phyloP scores from a whole-genome alignment of 2,888 invertebrate genomes.

The Herminia tarsipennalis region DNA sequence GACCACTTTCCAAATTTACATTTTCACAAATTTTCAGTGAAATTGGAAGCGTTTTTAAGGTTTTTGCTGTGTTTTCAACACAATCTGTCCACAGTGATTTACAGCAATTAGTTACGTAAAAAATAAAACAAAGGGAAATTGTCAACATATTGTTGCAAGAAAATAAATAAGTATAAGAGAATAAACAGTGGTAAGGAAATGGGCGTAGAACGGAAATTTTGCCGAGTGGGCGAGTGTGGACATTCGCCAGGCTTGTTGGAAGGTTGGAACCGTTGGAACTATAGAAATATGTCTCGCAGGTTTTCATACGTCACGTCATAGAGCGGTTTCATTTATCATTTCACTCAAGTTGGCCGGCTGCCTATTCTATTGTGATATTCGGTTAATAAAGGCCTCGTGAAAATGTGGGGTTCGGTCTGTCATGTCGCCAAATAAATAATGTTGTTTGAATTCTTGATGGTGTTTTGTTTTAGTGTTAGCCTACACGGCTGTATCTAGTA shows the following conservation, averaged over 20 bases:
- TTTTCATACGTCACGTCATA: slow-evolving; percentile 30
- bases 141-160: slow-evolving; percentile 28
- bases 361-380: slow-evolving; percentile 19
- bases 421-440: slow-evolving; percentile 8
- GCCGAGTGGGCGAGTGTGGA: slow-evolving; percentile 30
- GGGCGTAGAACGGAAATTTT: slow-evolving; percentile 37
- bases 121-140: slow-evolving; percentile 18
- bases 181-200: slow-evolving; percentile 49
- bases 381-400: slow-evolving; percentile 25
- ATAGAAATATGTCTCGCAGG: slow-evolving; percentile 27
- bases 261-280: slow-evolving; percentile 13
- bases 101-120: slow-evolving; percentile 1
- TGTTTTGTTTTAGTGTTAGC: neutral
- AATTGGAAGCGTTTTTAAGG: too few species aligned
- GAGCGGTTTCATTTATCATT: slow-evolving; percentile 37
- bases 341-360: slow-evolving; percentile 32
- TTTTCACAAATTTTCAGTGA: too few species aligned
- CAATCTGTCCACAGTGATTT: neutral
- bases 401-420: slow-evolving; percentile 16
- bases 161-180: slow-evolving; percentile 27
- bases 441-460: neutral
- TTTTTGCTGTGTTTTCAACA: too few species aligned
- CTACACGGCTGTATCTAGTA: too few species aligned
- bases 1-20: too few species aligned
- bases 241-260: slow-evolving; percentile 22